Percentiles rank a stretch among this genome's conserved stretches.
Evolutionary conservation across 2,888 invertebrate genomes (phyloP).

Genomic region (Halocaridina rubra): DNA sequence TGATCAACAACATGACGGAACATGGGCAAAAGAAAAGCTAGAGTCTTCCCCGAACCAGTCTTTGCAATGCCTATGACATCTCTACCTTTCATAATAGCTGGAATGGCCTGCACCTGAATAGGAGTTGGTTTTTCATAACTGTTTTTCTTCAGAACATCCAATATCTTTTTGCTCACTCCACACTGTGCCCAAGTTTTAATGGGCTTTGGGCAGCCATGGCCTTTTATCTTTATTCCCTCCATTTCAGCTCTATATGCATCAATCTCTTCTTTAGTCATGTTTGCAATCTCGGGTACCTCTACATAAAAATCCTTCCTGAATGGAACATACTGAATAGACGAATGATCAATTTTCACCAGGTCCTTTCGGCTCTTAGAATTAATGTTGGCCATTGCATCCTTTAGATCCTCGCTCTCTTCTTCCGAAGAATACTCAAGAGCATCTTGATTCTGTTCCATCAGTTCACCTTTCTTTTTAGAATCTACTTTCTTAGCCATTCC

Average conservation of each 20-base stretch:
- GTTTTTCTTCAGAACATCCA: slow-evolving; percentile 89
- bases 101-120: slow-evolving; percentile 94
- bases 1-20: slow-evolving; percentile 96
- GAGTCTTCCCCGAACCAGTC: slow-evolving; percentile 98
- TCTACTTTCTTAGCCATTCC: slow-evolving; percentile 84
- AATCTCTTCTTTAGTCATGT: slow-evolving; percentile 89
- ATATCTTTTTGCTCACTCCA: slow-evolving; percentile 94
- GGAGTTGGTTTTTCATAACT: slow-evolving; percentile 97
- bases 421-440: slow-evolving; percentile 96
- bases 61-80: slow-evolving; percentile 99
- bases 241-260: slow-evolving; percentile 82
- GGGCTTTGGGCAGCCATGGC: slow-evolving; percentile 94
- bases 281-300: slow-evolving; percentile 93
- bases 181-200: slow-evolving; percentile 98
- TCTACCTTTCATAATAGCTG: slow-evolving; percentile 91
- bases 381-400: slow-evolving; percentile 73
- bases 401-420: slow-evolving; percentile 94
- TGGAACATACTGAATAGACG: slow-evolving; percentile 84
- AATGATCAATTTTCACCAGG: slow-evolving; percentile 91
- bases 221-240: slow-evolving; percentile 95
- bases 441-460: slow-evolving; percentile 99
- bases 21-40: slow-evolving; percentile 98
- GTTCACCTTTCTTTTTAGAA: slow-evolving; percentile 90
- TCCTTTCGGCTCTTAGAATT: slow-evolving; percentile 71
- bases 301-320: slow-evolving; percentile 97